phyloP scores from a whole-genome alignment of 2,113 vertebrate species.

The Raja brachyura region DNA sequence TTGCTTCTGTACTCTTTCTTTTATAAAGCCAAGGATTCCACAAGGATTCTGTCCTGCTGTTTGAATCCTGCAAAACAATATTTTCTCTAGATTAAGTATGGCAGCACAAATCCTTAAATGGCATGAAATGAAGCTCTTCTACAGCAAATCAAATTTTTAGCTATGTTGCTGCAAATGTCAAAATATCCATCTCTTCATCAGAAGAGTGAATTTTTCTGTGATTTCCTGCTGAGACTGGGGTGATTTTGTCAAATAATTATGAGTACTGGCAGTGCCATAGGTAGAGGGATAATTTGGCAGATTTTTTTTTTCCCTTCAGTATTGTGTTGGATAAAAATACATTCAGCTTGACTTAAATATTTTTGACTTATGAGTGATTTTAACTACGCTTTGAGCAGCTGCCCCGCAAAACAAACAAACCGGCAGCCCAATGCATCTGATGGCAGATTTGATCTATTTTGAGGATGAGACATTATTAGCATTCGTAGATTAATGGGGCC shows the following conservation, averaged over 20 bases:
- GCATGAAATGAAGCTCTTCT: background rate
- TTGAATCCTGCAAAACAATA: background rate
- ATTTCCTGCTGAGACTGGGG: background rate
- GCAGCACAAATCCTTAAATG: too few relatives aligned
- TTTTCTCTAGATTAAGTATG: background rate
- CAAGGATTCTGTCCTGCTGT: background rate
- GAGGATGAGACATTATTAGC: background rate
- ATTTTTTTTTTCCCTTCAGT: background rate
- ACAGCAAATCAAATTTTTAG: background rate
- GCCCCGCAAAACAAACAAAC: background rate
- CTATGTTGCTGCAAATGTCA: background rate
- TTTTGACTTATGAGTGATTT: too few relatives aligned
- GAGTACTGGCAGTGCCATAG: background rate
- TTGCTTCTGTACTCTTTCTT: background rate
- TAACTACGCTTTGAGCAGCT: background rate
- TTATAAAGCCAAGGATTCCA: too few relatives aligned
- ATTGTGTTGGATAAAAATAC: background rate
- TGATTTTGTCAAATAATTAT: background rate
- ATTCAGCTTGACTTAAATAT: too few relatives aligned
- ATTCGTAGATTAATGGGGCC: background rate
- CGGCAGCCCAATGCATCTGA: background rate
- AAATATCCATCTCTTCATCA: background rate
- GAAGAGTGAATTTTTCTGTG: background rate
- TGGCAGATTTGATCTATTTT: background rate
- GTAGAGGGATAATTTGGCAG: background rate